phyloP scores from a whole-genome alignment of 2,797 vertebrate genomes.

The Tokudaia tokunoshimensis region DNA sequence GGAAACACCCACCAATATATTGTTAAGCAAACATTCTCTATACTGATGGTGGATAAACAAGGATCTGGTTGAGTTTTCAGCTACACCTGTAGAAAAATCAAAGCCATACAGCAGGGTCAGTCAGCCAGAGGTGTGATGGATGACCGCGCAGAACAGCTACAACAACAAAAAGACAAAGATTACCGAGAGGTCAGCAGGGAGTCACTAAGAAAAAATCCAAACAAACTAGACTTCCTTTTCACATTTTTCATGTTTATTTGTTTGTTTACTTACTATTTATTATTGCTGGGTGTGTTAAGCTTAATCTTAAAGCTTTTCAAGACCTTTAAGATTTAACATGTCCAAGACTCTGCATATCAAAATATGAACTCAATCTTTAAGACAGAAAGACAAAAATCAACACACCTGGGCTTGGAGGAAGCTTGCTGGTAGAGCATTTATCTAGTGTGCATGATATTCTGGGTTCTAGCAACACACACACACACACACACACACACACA shows the following conservation, averaged over 20 bases:
- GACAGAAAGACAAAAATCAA: neutral
- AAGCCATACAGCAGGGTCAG: constrained; percentile 46
- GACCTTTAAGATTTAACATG: neutral
- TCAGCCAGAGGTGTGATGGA: constrained; percentile 66
- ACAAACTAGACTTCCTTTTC: constrained; percentile 62
- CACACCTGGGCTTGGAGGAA: neutral
- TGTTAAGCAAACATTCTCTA: constrained; percentile 61
- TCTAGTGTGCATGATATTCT: neutral
- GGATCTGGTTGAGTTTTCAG: constrained; percentile 42
- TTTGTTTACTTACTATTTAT: constrained; percentile 20
- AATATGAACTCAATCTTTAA: constrained; percentile 3
- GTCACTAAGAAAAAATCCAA: constrained; percentile 67
- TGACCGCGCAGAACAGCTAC: constrained; percentile 47
- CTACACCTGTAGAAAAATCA: constrained; percentile 58
- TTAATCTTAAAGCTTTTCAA: too few relatives aligned
- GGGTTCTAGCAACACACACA: neutral
- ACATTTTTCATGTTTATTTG: neutral
- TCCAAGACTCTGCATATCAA: constrained; percentile 15
- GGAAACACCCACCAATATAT: constrained; percentile 6
- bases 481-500: too few relatives aligned
- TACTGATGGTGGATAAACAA: constrained; percentile 40
- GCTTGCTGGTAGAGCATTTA: neutral
- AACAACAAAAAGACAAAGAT: constrained; percentile 19
- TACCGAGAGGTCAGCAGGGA: constrained; percentile 59
- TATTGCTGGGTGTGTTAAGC: neutral